phyloP scores from a whole-genome alignment of 2,888 invertebrate genomes.

The Drosophila robusta region DNA sequence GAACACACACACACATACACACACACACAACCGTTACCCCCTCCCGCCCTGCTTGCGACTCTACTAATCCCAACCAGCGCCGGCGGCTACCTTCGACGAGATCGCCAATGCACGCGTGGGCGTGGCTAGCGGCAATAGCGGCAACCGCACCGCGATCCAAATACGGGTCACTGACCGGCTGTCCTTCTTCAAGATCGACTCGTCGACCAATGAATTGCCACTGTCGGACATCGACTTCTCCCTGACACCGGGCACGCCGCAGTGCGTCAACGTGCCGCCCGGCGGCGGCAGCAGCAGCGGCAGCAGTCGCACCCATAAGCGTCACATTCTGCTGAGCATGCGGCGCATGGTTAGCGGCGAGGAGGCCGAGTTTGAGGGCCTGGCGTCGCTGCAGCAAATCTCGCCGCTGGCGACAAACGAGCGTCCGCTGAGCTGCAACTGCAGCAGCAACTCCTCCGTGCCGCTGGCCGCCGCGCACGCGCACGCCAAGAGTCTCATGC shows the following conservation, averaged over 20 bases:
- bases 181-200: constrained; percentile 85
- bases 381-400: constrained; percentile 83
- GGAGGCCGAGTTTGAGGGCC: constrained; percentile 68
- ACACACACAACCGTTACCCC: constrained; percentile 6
- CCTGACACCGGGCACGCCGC: constrained; percentile 81
- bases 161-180: constrained; percentile 80
- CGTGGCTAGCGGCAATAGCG: constrained; percentile 21
- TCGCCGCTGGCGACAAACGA: constrained; percentile 85
- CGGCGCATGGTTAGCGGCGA: constrained; percentile 78
- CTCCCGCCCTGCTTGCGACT: constrained; percentile 8
- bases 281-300: constrained; percentile 2
- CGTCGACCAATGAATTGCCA: constrained; percentile 89
- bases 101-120: constrained; percentile 29
- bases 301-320: constrained; percentile 28
- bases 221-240: constrained; percentile 87
- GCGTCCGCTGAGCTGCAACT: constrained; percentile 83
- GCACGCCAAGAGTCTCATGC: constrained; percentile 64
- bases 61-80: constrained; percentile 14
- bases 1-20: no score
- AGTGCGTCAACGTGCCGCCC: constrained; percentile 19
- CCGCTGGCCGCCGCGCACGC: constrained; percentile 40
- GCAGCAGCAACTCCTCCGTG: constrained; percentile 51
- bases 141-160: constrained; percentile 65
- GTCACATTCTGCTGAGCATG: constrained; percentile 62
- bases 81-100: constrained; percentile 37